A percentile compares a stretch with the other conserved stretches of the same genome.
Evolutionary conservation across 2,888 invertebrate species (phyloP).

Genomic region (Lasioglossum villosulum): DNA sequence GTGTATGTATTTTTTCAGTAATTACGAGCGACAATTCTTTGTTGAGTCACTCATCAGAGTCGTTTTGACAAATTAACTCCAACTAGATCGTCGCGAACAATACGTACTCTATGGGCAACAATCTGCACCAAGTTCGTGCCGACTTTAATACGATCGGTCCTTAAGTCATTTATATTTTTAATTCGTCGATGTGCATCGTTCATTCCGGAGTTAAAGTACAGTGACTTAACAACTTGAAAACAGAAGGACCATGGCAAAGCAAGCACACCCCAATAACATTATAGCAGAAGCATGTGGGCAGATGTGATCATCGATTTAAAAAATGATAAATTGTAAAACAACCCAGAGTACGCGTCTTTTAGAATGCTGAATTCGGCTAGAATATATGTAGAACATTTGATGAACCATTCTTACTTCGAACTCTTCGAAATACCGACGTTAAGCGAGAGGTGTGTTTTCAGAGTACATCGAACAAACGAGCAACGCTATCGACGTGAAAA

Average conservation of each 20-base stretch:
- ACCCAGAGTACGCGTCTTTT: constrained; percentile 21
- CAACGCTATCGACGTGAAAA: constrained; percentile 14
- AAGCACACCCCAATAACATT: constrained; percentile 42
- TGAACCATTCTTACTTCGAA: constrained; percentile 32
- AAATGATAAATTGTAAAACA: constrained; percentile 37
- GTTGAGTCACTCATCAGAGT: constrained; percentile 46
- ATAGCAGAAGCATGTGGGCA: constrained; percentile 41
- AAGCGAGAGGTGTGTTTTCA: constrained; percentile 37
- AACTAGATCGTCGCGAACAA: constrained; percentile 43
- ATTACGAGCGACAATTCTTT: constrained; percentile 37
- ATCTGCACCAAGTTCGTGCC: constrained; percentile 32
- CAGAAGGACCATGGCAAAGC: constrained; percentile 38
- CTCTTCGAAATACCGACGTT: constrained; percentile 48
- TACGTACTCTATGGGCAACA: constrained; percentile 47
- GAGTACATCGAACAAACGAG: constrained; percentile 51
- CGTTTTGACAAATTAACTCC: constrained; percentile 43
- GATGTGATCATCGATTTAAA: constrained; percentile 49
- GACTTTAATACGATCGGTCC: constrained; percentile 28
- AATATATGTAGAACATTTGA: constrained; percentile 26
- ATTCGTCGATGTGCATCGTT: constrained; percentile 34
- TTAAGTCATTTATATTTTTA: constrained; percentile 48
- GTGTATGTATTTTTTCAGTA: constrained; percentile 25
- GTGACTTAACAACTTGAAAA: constrained; percentile 44
- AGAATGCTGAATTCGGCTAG: background rate
- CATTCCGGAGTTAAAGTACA: constrained; percentile 13